Conservation (phyloP, 2,888 invertebrate species). For the Chouioia cunea region DNA sequence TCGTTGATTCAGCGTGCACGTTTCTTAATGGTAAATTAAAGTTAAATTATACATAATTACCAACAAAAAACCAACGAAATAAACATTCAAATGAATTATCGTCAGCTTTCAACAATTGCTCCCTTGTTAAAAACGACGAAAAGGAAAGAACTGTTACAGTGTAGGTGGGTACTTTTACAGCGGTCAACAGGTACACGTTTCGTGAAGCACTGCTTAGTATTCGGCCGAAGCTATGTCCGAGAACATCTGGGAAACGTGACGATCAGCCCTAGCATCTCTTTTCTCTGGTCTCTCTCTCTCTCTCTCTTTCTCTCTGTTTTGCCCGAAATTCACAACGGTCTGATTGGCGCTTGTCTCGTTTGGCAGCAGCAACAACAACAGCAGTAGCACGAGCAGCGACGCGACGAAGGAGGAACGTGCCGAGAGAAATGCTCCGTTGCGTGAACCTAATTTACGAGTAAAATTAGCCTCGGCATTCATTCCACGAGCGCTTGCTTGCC, state of each 20-base stretch:
- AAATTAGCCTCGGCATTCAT: slow-evolving; percentile 37
- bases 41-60: no score
- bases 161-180: no score
- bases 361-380: slow-evolving; percentile 5
- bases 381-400: not conserved
- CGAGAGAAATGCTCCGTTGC: slow-evolving; percentile 33
- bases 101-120: no score
- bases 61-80: no score
- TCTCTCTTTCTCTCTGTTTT: slow-evolving; percentile 2
- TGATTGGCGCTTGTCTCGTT: slow-evolving; percentile 30
- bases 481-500: slow-evolving; percentile 26
- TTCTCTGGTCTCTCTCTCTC: not conserved
- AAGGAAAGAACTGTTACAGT: no score
- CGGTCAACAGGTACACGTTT: no score
- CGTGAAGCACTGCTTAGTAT: slow-evolving; percentile 22
- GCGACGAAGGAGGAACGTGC: slow-evolving; percentile 21
- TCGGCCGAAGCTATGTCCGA: slow-evolving; percentile 8
- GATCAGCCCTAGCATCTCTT: slow-evolving; percentile 7
- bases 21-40: no score
- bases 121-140: no score
- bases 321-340: slow-evolving; percentile 34
- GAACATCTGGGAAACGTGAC: slow-evolving; percentile 39
- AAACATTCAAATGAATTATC: no score
- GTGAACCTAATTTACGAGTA: slow-evolving; percentile 41
- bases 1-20: no score